Evolutionary conservation across 2,888 invertebrate species (phyloP).

Genomic region (Acanthosepion pharaonis): DNA sequence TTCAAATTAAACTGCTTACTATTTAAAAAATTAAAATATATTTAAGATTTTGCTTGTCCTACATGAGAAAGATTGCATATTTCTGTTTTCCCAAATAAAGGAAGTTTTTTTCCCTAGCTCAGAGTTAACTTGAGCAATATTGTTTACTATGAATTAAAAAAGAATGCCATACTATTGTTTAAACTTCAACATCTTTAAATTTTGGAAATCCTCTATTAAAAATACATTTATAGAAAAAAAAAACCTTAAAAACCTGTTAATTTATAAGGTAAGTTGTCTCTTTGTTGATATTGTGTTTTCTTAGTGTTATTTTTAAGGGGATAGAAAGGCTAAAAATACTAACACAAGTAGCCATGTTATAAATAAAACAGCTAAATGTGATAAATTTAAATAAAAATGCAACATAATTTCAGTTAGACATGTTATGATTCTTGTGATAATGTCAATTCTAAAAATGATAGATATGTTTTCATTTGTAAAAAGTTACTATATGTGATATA

Average conservation of each 20-base stretch:
- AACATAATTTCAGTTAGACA: background rate
- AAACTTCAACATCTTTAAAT: background rate
- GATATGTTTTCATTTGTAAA: constrained; percentile 1
- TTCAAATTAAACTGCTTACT: background rate
- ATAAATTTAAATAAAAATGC: background rate
- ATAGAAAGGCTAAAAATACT: background rate
- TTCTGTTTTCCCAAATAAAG: too few species aligned
- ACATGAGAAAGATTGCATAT: too few species aligned
- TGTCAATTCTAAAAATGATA: background rate
- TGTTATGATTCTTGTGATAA: background rate
- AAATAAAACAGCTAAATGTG: background rate
- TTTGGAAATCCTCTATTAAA: background rate
- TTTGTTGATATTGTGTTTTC: constrained; percentile 1
- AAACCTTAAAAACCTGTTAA: background rate
- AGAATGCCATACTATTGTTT: background rate
- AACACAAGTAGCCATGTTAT: background rate
- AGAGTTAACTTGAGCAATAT: too few species aligned
- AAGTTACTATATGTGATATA: background rate
- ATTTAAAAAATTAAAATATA: background rate
- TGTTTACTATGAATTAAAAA: background rate
- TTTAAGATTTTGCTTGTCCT: background rate
- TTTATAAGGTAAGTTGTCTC: background rate
- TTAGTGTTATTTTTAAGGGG: background rate
- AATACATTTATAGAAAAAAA: background rate
- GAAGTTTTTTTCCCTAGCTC: too few species aligned